Percentiles rank a stretch among this genome's conserved stretches.
These are phyloP conservation scores for Cyphomyrus discorhynchus DNA, from an alignment of 2,113 vertebrate genomes.

Conservation along the genomic window DNA sequence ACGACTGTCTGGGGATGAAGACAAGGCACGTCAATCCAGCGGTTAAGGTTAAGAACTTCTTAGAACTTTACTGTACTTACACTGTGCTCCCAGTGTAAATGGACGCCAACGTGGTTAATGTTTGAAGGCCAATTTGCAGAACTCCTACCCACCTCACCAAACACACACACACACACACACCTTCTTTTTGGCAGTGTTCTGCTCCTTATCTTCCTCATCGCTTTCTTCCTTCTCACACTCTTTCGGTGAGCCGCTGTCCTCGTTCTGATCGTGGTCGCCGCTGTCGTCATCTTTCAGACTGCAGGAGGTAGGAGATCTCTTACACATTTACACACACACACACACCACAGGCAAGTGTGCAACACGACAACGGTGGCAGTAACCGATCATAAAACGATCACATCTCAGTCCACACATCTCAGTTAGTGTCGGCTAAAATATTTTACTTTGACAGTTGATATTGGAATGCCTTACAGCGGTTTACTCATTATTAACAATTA, in stretches of 20 bases:
- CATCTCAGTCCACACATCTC: not conserved
- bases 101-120: not conserved
- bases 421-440: not conserved
- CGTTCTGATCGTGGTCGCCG: conserved; percentile 64
- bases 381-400: not conserved
- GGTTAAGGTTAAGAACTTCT: not conserved
- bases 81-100: not conserved
- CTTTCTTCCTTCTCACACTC: conserved; percentile 64
- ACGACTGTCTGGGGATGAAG: conserved; percentile 51
- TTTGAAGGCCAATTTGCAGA: not conserved
- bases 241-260: conserved; percentile 66
- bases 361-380: not conserved
- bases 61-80: not conserved
- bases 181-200: conserved; percentile 54
- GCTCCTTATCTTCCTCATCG: conserved; percentile 62
- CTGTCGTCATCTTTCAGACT: conserved; percentile 74
- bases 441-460: not conserved
- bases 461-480: not conserved
- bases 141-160: not conserved
- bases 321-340: not conserved
- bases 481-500: not conserved
- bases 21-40: not conserved
- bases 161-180: conserved; percentile 30
- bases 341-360: not conserved
- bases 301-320: not conserved